Percentiles rank a stretch among this genome's conserved stretches.
phyloP scores from a whole-genome alignment of 1,140 invertebrate species.

The Tribolium castaneum region DNA sequence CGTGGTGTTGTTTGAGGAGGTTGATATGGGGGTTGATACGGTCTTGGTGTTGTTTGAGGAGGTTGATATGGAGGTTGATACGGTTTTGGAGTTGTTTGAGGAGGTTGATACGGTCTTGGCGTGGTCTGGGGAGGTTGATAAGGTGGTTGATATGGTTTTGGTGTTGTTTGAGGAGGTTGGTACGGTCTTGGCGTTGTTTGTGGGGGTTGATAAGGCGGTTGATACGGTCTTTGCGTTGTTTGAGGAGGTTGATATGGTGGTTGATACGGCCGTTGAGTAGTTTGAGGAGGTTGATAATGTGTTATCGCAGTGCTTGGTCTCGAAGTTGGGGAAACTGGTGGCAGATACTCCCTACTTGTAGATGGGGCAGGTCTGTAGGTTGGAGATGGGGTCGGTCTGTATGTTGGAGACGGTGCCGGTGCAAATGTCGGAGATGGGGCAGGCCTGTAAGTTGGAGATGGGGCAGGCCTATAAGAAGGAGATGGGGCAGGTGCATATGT shows the following conservation, averaged over 20 bases:
- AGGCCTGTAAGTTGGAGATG: background rate
- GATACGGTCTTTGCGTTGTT: conserved; percentile 2
- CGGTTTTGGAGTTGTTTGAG: background rate
- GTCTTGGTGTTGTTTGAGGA: background rate
- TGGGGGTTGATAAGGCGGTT: conserved; percentile 6
- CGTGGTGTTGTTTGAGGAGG: background rate
- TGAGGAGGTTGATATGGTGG: conserved; percentile 11
- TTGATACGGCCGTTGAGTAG: conserved; percentile 8
- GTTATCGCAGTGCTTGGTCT: conserved; percentile 9
- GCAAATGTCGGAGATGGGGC: background rate
- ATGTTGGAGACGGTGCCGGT: background rate
- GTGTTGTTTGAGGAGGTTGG: background rate
- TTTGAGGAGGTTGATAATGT: conserved; percentile 31
- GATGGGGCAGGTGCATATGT: conserved; percentile 1
- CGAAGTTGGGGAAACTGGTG: conserved; percentile 11
- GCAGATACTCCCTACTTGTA: conserved; percentile 30
- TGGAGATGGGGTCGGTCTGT: background rate
- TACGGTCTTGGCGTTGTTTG: conserved; percentile 1
- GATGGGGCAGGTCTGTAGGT: conserved; percentile 14
- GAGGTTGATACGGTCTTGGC: background rate
- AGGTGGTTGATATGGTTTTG: background rate
- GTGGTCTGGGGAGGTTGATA: background rate
- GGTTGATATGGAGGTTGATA: background rate
- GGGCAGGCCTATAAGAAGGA: background rate
- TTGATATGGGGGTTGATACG: background rate